Evolutionary conservation across 2,888 invertebrate genomes (phyloP), one percentile per base, ranked within the genome.

Genomic region (Diaprepes abbreviatus): DNA sequence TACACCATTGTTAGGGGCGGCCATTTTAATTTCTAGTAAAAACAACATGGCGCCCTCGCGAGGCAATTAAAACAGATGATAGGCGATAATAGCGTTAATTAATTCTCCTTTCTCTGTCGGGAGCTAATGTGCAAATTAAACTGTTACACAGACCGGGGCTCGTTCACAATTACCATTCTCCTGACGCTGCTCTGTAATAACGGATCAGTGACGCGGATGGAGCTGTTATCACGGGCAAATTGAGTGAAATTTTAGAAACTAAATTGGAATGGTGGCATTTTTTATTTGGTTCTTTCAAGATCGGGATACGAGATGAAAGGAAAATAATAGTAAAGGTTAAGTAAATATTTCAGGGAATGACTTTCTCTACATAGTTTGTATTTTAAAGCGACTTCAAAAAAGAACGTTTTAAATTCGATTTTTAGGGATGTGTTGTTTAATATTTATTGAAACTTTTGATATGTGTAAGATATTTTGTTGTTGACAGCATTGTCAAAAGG

Each of bases 51-150:
- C 84, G 83, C 82, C 79, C 83, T 80, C 79, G 79, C 79, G 75
- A 83, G 83, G 85, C 85, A 85, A 85, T 85, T 85, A 84, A 85
- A 85, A 83, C 85, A 84, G 85, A 85, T 85, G 85, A 85, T 84
- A 83, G 84, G 83, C 84, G 85, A 85, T 85, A 85, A 85, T 84
- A 80, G 84, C 83, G 82, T 85, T 85, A 85, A 85, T 85, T 85
- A 85, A 85, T 85, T 85, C 84, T 82, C 81, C 84, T 84, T 84
- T 84, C 84, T 84, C 83, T 82, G 83, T 81, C 83, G 83, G 83
- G 79, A 79, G 83, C 83, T 84, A 84, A 85, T 85, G 85, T 83
- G 83, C 84, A 84, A 85, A 85, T 85, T 85, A 85, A 84, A 85
- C 81, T 85, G 84, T 84, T 84, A 84, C 84, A 84, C 82, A 81